Evolutionary conservation across 2,113 vertebrate species (phyloP).

Genomic region (Platichthys flesus): DNA sequence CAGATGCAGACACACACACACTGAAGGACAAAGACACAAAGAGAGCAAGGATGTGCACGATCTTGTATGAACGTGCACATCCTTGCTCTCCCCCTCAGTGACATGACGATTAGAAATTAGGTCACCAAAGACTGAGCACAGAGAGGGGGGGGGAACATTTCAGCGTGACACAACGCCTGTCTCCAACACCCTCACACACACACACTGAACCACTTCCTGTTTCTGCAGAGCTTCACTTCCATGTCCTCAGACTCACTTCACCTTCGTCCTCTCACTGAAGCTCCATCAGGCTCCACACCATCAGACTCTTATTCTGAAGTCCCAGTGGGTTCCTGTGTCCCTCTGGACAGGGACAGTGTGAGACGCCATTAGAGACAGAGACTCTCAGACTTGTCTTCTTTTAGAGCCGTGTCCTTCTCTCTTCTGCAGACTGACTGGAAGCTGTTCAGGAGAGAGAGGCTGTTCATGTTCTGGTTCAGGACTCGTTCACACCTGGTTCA

Average conservation of each 20-base stretch:
- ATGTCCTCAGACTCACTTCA: not conserved
- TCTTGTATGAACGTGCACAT: conserved; percentile 28
- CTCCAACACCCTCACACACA: conserved; percentile 13
- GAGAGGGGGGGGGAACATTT: conserved; percentile 53
- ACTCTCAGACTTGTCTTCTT: too few relatives aligned
- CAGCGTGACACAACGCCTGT: conserved; percentile 50
- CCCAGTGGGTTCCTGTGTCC: too few relatives aligned
- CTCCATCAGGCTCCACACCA: too few relatives aligned
- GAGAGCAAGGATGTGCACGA: not conserved
- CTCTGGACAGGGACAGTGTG: too few relatives aligned
- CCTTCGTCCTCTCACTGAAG: not conserved
- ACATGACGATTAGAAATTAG: conserved; percentile 60
- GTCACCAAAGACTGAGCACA: conserved; percentile 63
- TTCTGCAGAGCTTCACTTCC: not conserved
- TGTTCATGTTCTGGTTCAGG: too few relatives aligned
- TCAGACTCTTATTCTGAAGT: too few relatives aligned
- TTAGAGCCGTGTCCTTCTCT: too few relatives aligned
- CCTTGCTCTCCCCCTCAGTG: conserved; percentile 24
- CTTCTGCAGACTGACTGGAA: too few relatives aligned
- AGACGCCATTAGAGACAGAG: too few relatives aligned
- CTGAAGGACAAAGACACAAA: not conserved
- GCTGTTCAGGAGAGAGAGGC: too few relatives aligned
- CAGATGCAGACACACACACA: not conserved
- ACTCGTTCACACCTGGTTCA: too few relatives aligned
- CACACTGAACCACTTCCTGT: conserved; percentile 46